A percentile compares a stretch with the other conserved stretches of the same genome.
Conservation (phyloP, 1,140 invertebrate genomes). For the Zaprionus inermis region DNA sequence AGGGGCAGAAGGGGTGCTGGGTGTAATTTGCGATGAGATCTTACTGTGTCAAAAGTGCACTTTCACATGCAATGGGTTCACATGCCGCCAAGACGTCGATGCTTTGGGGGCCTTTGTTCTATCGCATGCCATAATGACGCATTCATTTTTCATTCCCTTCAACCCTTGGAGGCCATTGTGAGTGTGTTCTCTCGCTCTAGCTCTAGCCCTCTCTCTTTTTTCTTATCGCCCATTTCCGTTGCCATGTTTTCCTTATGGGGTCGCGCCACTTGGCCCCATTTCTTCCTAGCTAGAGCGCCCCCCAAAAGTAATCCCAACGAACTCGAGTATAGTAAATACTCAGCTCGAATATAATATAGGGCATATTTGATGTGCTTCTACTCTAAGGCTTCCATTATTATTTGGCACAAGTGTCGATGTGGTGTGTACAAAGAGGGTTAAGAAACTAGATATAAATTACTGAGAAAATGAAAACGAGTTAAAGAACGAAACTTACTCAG, state of each 20-base stretch:
- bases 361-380: neutral
- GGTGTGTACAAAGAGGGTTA: neutral
- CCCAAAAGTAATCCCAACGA: slow-evolving; percentile 37
- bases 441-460: slow-evolving; percentile 1
- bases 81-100: slow-evolving; percentile 20
- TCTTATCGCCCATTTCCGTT: slow-evolving; percentile 60
- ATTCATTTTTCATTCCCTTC: slow-evolving; percentile 15
- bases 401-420: neutral
- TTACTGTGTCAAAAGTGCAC: slow-evolving; percentile 64
- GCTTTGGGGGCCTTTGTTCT: slow-evolving; percentile 40
- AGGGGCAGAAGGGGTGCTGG: neutral
- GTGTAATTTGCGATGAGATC: slow-evolving; percentile 28
- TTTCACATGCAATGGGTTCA: slow-evolving; percentile 42
- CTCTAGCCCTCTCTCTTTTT: slow-evolving; percentile 6
- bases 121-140: slow-evolving; percentile 45
- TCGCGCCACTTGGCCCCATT: slow-evolving; percentile 63
- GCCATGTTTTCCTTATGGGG: slow-evolving; percentile 58
- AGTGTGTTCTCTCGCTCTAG: neutral
- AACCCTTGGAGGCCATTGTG: slow-evolving; percentile 22
- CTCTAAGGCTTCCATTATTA: slow-evolving; percentile 2
- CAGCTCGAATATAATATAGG: slow-evolving; percentile 12
- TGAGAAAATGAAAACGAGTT: neutral
- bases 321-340: slow-evolving; percentile 30
- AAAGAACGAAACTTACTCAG: neutral
- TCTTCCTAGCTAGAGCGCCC: neutral